These are phyloP conservation scores for Sinocyclocheilus maitianheensis DNA, from an alignment of 2,113 vertebrate genomes.

Conservation along the genomic window DNA sequence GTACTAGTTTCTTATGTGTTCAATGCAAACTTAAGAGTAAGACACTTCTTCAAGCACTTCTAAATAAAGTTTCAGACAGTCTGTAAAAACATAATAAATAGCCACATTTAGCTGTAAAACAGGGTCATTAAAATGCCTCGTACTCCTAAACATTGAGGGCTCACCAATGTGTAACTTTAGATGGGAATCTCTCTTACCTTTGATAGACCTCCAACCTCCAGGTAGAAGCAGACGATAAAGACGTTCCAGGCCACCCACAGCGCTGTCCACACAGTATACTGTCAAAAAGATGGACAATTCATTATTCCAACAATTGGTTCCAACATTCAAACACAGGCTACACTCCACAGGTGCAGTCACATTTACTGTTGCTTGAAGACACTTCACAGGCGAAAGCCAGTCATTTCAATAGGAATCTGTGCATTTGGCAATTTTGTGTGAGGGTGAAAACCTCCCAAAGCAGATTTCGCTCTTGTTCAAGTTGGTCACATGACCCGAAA, in stretches of 20 bases:
- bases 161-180: not conserved
- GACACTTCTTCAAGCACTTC: not conserved
- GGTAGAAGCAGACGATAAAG: conserved; percentile 92
- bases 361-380: too few relatives aligned
- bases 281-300: conserved; percentile 46
- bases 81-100: not conserved
- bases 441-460: too few relatives aligned
- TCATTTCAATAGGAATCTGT: too few relatives aligned
- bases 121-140: not conserved
- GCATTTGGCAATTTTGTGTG: too few relatives aligned
- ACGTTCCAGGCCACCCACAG: conserved; percentile 94
- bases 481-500: too few relatives aligned
- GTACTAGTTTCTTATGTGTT: not conserved
- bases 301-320: not conserved
- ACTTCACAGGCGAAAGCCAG: too few relatives aligned
- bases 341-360: not conserved
- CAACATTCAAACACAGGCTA: not conserved
- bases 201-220: conserved; percentile 88
- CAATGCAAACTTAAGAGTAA: not conserved
- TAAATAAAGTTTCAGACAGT: conserved; percentile 5
- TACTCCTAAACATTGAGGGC: not conserved
- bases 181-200: conserved; percentile 77
- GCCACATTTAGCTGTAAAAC: not conserved
- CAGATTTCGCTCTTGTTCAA: too few relatives aligned
- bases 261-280: conserved; percentile 89